Evolutionary conservation across 2,888 invertebrate species (phyloP).

Genomic region (Leptogaster cylindrica): DNA sequence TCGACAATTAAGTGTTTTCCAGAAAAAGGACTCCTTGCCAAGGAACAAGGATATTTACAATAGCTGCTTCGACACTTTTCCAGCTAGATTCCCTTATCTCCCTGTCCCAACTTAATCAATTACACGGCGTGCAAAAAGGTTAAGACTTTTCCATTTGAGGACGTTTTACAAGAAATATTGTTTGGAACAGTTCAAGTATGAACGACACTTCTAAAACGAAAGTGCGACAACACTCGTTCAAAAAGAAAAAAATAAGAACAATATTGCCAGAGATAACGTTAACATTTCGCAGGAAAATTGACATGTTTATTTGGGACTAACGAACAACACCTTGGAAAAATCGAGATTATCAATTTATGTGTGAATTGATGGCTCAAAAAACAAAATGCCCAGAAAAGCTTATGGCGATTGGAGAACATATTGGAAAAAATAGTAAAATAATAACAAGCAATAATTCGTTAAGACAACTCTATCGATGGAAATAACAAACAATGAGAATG

Average conservation of each 20-base stretch:
- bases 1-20: slow-evolving; percentile 39
- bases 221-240: no score
- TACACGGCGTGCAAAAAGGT: slow-evolving; percentile 20
- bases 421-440: no score
- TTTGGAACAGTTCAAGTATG: neutral
- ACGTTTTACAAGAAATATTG: neutral
- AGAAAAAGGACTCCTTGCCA: slow-evolving; percentile 29
- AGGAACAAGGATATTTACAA: slow-evolving; percentile 8
- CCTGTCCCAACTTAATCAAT: slow-evolving; percentile 24
- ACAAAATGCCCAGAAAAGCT: no score
- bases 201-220: no score
- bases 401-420: no score
- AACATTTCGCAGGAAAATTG: slow-evolving; percentile 25
- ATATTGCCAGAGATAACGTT: slow-evolving; percentile 17
- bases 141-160: slow-evolving; percentile 3
- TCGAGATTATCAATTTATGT: slow-evolving; percentile 19
- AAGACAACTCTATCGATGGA: no score
- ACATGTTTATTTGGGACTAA: slow-evolving; percentile 29
- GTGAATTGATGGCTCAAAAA: neutral
- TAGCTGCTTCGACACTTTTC: slow-evolving; percentile 12
- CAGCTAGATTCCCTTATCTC: neutral
- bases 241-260: neutral
- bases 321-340: slow-evolving; percentile 9
- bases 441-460: no score
- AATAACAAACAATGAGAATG: no score